phyloP scores from a whole-genome alignment of 2,888 invertebrate species.

The Drosophila villosipedis region DNA sequence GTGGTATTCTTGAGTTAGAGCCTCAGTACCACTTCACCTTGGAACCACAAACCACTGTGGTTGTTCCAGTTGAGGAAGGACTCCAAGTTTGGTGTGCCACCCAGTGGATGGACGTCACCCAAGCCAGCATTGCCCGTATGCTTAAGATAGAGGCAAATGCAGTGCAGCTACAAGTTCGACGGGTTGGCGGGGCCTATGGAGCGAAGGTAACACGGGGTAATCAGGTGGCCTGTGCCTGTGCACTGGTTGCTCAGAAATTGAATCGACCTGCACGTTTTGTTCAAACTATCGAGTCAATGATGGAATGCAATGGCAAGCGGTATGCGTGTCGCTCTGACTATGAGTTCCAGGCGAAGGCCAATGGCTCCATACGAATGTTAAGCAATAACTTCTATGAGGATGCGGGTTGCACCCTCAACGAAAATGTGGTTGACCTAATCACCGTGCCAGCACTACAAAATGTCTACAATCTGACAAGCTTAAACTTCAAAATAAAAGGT shows the following conservation, averaged over 20 bases:
- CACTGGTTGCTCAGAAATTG: slow-evolving; percentile 88
- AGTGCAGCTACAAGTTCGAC: slow-evolving; percentile 89
- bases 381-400: slow-evolving; percentile 87
- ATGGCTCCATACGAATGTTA: slow-evolving; percentile 89
- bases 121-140: slow-evolving; percentile 87
- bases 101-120: slow-evolving; percentile 88
- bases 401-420: slow-evolving; percentile 87
- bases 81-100: slow-evolving; percentile 88
- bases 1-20: slow-evolving; percentile 87
- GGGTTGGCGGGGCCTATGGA: slow-evolving; percentile 93
- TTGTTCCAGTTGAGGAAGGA: slow-evolving; percentile 89
- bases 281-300: slow-evolving; percentile 90
- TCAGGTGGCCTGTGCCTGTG: slow-evolving; percentile 88
- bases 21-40: slow-evolving; percentile 91
- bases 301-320: slow-evolving; percentile 90
- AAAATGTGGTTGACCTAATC: slow-evolving; percentile 84
- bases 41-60: slow-evolving; percentile 90
- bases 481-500: slow-evolving; percentile 88
- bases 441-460: slow-evolving; percentile 84
- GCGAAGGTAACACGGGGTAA: slow-evolving; percentile 89
- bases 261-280: slow-evolving; percentile 90
- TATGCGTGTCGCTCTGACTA: slow-evolving; percentile 88
- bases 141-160: slow-evolving; percentile 87
- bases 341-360: slow-evolving; percentile 88
- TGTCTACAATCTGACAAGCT: slow-evolving; percentile 88